These are phyloP conservation scores for Agriotes lineatus DNA, from an alignment of 2,888 invertebrate genomes.

Conservation along the genomic window DNA sequence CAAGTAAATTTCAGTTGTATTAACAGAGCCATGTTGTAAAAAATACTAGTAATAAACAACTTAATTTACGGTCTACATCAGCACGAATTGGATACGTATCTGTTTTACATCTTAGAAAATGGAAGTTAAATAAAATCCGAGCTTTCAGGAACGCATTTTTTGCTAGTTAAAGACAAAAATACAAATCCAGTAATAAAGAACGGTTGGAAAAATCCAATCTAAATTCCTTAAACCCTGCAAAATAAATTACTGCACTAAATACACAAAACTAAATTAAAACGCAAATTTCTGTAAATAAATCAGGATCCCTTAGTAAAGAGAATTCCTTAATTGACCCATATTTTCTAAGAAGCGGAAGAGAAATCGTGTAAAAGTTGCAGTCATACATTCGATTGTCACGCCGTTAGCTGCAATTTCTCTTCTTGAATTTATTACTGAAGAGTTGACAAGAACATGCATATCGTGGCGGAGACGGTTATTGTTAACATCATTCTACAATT, in stretches of 20 bases:
- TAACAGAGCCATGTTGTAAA: no score
- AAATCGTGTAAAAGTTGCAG: background rate
- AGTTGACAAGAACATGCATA: no score
- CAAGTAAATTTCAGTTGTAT: no score
- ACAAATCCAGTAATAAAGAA: background rate
- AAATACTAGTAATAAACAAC: no score
- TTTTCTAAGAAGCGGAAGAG: background rate
- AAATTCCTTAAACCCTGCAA: background rate
- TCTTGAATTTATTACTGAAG: background rate
- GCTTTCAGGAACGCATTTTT: no score
- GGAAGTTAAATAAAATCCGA: background rate
- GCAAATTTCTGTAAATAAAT: conserved; percentile 11
- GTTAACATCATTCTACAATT: no score
- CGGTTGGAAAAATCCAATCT: conserved; percentile 4
- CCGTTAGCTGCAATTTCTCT: no score
- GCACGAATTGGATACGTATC: background rate
- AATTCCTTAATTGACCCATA: conserved; percentile 5
- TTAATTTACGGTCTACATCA: no score
- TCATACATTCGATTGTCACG: background rate
- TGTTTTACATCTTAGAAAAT: background rate
- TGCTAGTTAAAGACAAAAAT: background rate
- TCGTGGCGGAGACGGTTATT: background rate
- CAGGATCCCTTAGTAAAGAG: background rate
- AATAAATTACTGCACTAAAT: conserved; percentile 8
- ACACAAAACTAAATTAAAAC: conserved; percentile 15